These are phyloP conservation scores for Balaeniceps rex DNA, from an alignment of 2,113 vertebrate species.

Conservation along the genomic window DNA sequence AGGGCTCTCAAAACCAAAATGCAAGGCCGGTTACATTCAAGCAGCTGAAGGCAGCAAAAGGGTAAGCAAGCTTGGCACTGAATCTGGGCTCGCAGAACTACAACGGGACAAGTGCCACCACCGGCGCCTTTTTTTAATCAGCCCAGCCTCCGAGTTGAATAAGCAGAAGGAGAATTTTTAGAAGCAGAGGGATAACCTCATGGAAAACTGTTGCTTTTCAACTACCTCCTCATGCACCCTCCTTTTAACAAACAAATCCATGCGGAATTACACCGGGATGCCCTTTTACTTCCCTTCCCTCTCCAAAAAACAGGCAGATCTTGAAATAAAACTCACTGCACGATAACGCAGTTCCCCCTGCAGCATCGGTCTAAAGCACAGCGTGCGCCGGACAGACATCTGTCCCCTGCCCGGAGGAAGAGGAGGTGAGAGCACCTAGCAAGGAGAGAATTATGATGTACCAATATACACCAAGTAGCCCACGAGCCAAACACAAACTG, in stretches of 20 bases:
- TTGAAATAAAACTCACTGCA: not conserved
- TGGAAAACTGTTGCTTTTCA: not conserved
- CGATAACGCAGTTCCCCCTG: fast-evolving
- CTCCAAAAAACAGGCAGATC: not conserved
- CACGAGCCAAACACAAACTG: fast-evolving
- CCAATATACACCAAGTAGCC: not conserved
- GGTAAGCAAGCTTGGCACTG: not conserved
- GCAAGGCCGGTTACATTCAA: not conserved
- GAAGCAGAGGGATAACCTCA: not conserved
- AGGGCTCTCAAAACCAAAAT: too few species aligned
- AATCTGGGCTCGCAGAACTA: not conserved
- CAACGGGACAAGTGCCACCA: not conserved
- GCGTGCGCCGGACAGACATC: fast-evolving
- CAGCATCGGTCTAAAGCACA: fast-evolving
- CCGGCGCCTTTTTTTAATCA: not conserved
- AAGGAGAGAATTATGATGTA: fast-evolving
- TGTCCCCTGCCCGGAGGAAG: not conserved
- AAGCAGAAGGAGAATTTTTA: not conserved
- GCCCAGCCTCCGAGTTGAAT: not conserved
- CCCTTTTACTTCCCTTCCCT: not conserved
- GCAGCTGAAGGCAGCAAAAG: not conserved
- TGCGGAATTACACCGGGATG: not conserved
- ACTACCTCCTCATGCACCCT: not conserved
- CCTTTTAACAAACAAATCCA: conserved; percentile 29
- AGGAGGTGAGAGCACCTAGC: not conserved